Conservation (phyloP, 2,888 invertebrate species). For the Cheilosia pagana region DNA sequence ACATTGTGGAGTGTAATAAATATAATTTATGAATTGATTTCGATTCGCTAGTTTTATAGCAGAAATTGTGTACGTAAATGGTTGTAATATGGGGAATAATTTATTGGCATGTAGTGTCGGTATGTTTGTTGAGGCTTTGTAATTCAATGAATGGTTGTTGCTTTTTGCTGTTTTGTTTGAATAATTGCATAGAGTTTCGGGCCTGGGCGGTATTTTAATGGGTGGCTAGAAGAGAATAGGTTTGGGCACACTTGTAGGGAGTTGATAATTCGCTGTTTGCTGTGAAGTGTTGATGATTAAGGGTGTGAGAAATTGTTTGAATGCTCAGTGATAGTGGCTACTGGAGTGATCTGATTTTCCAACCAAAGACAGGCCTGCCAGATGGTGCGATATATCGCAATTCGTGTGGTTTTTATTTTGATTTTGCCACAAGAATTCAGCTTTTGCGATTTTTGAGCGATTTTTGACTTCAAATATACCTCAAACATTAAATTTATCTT, state of each 20-base stretch:
- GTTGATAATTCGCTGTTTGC: too few species aligned
- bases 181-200: neutral
- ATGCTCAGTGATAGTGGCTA: too few species aligned
- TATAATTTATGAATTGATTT: slow-evolving; percentile 68
- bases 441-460: too few species aligned
- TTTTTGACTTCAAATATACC: too few species aligned
- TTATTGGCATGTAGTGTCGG: slow-evolving; percentile 48
- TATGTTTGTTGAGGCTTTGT: slow-evolving; percentile 29
- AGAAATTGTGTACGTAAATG: slow-evolving; percentile 58
- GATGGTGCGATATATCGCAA: too few species aligned
- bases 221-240: neutral
- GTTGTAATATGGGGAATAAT: slow-evolving; percentile 35
- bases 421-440: too few species aligned
- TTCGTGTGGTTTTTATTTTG: too few species aligned
- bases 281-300: too few species aligned
- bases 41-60: slow-evolving; percentile 53
- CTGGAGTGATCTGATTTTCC: too few species aligned
- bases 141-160: slow-evolving; percentile 19
- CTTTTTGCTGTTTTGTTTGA: neutral
- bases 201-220: neutral
- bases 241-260: neutral
- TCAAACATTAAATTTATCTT: too few species aligned
- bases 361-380: too few species aligned
- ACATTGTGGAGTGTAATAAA: slow-evolving; percentile 48
- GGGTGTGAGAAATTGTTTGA: too few species aligned